Evolutionary conservation across 1,140 invertebrate genomes (phyloP).

Genomic region (Saccostrea cuccullata): DNA sequence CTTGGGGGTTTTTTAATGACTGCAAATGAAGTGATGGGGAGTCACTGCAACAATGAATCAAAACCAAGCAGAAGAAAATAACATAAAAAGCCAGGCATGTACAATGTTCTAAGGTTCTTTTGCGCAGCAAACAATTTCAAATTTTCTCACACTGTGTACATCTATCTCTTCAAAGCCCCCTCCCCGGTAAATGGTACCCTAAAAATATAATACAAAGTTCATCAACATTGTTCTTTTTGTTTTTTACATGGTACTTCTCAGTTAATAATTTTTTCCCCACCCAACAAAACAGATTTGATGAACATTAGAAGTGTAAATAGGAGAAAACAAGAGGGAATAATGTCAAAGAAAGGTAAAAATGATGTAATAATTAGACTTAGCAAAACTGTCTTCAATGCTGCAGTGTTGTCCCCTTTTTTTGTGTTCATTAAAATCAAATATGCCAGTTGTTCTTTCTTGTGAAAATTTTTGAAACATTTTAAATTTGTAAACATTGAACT

Average conservation of each 20-base stretch:
- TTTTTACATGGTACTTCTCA: neutral
- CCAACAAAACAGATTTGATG: neutral
- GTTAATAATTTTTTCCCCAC: neutral
- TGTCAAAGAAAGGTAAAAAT: too few species aligned
- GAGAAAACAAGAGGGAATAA: neutral
- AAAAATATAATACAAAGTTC: slow-evolving; percentile 34
- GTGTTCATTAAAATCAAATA: neutral
- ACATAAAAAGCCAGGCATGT: slow-evolving; percentile 29
- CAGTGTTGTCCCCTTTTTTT: neutral
- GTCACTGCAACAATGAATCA: slow-evolving; percentile 35
- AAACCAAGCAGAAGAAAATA: slow-evolving; percentile 26
- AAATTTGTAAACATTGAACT: neutral
- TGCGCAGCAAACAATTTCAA: slow-evolving; percentile 7
- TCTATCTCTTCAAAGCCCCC: slow-evolving; percentile 42
- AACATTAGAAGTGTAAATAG: neutral
- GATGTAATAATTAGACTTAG: neutral
- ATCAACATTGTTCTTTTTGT: neutral
- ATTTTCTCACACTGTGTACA: slow-evolving; percentile 29
- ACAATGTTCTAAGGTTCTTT: neutral
- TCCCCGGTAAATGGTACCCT: slow-evolving; percentile 27
- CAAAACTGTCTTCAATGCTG: neutral
- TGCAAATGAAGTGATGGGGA: slow-evolving; percentile 36
- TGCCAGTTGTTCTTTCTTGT: neutral
- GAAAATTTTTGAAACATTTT: neutral
- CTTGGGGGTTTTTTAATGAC: slow-evolving; percentile 19